Base-by-base conservation (phyloP, 2,888 invertebrate species). In the Suillia variegata region DNA sequence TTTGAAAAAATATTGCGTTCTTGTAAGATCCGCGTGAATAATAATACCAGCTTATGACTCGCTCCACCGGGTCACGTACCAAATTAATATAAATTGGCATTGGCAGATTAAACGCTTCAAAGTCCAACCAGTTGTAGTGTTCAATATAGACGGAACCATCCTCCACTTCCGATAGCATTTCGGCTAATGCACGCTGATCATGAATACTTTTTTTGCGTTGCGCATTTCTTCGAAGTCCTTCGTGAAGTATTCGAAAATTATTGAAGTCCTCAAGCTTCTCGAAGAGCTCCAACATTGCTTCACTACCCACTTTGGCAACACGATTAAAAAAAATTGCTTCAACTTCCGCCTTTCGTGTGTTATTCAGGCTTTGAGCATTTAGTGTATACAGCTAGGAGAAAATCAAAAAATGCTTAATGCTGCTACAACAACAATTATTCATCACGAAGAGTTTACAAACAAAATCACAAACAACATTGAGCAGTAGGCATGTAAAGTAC, bases 31-130 rank as follows among this genome's bases (percentile, higher is more conserved):
- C 93, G 2, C 93, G 83, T 13, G 93, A 90, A 80, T 94, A 94
- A 81, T 92, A 94, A 78, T 92, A 94, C 93, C 93, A 94, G 4
- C 93, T 93, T 75, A 94, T 94, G 26, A 93, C 90, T 42, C 94
- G 85, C 79, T 94, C 94, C 20, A 94, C 89, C 0, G 94, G 94
- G 81, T 94, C 94, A 26, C 94, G 86, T 1, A 94, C 93, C 66
- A 94, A 84, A 82, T 94, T 94, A 68, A 94, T 89, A 81, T 92
- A 94, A 73, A 94, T 92, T 1, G 94, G 93, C 72, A 89, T 87
- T 4, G 91, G 90, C 68, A 89, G 84, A 54, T 90, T 88, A 77
- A 86, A 91, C 69, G 91, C 92, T 0, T 91, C 89, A 71, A 94
- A 92, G 80, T 94, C 92, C 24, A 92, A 90, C 81, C 91, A 92